Evolutionary conservation across 2,888 invertebrate genomes (phyloP).

Genomic region (Macaria liturata): DNA sequence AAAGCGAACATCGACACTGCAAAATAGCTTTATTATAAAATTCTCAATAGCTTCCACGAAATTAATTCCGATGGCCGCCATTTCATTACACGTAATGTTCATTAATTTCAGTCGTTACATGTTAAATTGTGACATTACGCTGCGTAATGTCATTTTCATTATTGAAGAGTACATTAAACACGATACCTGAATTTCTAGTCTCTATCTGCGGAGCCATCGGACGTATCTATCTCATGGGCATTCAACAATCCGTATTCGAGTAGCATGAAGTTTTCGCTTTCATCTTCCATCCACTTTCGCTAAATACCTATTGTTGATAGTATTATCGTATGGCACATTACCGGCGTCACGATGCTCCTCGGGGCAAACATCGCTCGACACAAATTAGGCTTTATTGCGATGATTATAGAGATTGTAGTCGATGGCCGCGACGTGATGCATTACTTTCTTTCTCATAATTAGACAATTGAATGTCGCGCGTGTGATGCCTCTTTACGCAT

Average conservation of each 20-base stretch:
- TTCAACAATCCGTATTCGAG: conserved; percentile 30
- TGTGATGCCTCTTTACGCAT: conserved; percentile 36
- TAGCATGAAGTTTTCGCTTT: conserved; percentile 43
- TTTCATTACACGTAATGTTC: conserved; percentile 13
- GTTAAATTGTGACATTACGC: conserved; percentile 8
- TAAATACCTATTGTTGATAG: conserved; percentile 46
- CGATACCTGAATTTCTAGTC: conserved; percentile 21
- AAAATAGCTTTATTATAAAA: conserved; percentile 13
- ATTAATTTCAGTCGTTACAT: conserved; percentile 10
- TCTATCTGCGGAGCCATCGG: conserved; percentile 18
- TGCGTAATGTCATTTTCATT: conserved; percentile 10
- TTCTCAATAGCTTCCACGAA: conserved; percentile 6
- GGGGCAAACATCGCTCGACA: conserved; percentile 24
- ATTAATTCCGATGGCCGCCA: conserved; percentile 5
- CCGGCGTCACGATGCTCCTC: conserved; percentile 38
- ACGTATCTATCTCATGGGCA: conserved; percentile 16
- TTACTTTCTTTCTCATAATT: conserved; percentile 47
- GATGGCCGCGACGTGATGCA: conserved; percentile 19
- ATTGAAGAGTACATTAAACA: conserved; percentile 19
- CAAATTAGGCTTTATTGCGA: conserved; percentile 22
- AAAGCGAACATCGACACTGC: conserved; percentile 11
- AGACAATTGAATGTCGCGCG: conserved; percentile 46
- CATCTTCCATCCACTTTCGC: conserved; percentile 45
- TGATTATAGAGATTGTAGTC: conserved; percentile 19
- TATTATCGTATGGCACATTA: conserved; percentile 39